Evolutionary conservation across 2,888 invertebrate genomes (phyloP).

Genomic region (Macrosiphum euphorbiae): DNA sequence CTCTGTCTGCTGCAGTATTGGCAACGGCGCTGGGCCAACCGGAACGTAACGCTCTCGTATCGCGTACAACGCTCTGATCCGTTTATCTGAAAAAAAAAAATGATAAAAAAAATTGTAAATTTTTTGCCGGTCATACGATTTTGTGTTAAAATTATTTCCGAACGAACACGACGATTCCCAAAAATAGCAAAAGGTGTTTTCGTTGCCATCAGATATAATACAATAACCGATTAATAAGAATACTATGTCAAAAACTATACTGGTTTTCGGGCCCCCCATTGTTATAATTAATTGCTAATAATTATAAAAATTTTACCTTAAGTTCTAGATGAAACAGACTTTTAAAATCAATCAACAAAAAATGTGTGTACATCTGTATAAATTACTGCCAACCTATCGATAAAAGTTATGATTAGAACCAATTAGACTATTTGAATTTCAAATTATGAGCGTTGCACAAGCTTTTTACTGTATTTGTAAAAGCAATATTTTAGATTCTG

Average conservation of each 20-base stretch:
- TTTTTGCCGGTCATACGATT: not conserved
- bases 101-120: not conserved
- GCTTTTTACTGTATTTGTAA: not conserved
- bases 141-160: not conserved
- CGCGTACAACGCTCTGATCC: constrained; percentile 64
- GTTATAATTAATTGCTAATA: not conserved
- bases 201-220: not conserved
- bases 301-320: not conserved
- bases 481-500: not conserved
- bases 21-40: constrained; percentile 68
- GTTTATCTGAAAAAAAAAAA: constrained; percentile 58
- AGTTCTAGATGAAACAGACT: not conserved
- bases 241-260: not conserved
- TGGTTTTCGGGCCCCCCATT: not conserved
- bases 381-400: not conserved
- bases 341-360: not conserved
- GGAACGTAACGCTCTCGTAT: constrained; percentile 68
- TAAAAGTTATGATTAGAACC: not conserved
- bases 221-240: not conserved
- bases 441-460: not conserved
- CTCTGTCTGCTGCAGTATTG: constrained; percentile 69
- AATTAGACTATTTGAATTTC: not conserved
- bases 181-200: not conserved
- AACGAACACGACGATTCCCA: not conserved
- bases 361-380: not conserved